Evolutionary conservation across 2,113 vertebrate species (phyloP).

Genomic region (rabbit (Oryctolagus cuniculus)): DNA sequence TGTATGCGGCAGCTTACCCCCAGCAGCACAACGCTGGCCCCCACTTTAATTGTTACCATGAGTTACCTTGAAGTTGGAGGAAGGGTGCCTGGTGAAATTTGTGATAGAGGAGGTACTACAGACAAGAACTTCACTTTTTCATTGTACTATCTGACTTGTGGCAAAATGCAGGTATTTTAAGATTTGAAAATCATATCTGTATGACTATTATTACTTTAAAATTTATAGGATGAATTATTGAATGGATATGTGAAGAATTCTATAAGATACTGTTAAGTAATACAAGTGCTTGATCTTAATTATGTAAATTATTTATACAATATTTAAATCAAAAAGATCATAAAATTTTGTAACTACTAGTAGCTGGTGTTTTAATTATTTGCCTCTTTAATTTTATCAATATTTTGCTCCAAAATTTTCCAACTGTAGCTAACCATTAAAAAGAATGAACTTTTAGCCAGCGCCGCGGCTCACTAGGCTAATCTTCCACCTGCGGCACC

Average conservation of each 20-base stretch:
- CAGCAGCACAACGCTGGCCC: no score
- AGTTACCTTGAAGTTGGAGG: neutral
- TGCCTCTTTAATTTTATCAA: conserved; percentile 19
- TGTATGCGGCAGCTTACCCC: no score
- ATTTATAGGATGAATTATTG: neutral
- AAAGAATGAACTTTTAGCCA: no score
- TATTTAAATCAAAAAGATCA: neutral
- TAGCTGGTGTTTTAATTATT: neutral
- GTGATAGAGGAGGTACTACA: neutral
- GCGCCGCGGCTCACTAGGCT: no score
- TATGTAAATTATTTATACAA: neutral
- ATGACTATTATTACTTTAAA: neutral
- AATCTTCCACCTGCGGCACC: no score
- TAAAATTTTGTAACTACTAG: neutral
- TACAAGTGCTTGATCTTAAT: neutral
- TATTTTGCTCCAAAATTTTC: neutral
- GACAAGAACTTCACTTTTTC: neutral
- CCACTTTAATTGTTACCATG: neutral
- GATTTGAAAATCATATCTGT: neutral
- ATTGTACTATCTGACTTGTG: neutral
- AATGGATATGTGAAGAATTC: neutral
- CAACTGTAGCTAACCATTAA: no score
- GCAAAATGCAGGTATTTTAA: neutral
- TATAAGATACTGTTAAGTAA: neutral
- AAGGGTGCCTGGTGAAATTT: neutral